These are phyloP conservation scores for Stenodera caucasica DNA, from an alignment of 2,888 invertebrate species.

Conservation along the genomic window DNA sequence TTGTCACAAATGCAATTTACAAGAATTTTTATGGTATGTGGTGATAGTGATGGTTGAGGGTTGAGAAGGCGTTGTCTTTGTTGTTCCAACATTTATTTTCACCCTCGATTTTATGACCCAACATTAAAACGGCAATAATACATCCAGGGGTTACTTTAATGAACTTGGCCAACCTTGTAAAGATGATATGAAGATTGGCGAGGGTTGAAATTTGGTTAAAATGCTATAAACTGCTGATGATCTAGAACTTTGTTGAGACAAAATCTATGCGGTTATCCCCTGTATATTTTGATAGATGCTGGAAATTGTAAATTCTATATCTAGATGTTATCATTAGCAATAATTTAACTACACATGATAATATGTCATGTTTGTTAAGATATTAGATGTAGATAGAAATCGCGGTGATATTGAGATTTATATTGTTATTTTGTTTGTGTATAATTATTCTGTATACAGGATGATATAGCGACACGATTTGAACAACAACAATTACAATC, in stretches of 20 bases:
- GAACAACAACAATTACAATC: constrained; percentile 1
- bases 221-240: not conserved
- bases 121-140: constrained; percentile 37
- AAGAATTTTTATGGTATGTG: constrained; percentile 32
- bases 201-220: not conserved
- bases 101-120: constrained; percentile 24
- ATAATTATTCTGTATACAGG: not conserved
- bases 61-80: not conserved
- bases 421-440: not conserved
- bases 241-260: constrained; percentile 29
- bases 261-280: no score
- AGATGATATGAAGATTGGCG: constrained; percentile 15
- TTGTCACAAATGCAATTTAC: constrained; percentile 39
- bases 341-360: not conserved
- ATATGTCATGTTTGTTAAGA: not conserved
- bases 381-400: not conserved
- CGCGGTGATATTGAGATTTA: not conserved
- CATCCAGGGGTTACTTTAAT: constrained; percentile 40
- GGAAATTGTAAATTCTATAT: constrained; percentile 20
- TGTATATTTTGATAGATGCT: constrained; percentile 27
- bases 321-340: not conserved
- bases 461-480: not conserved
- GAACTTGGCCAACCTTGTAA: constrained; percentile 35
- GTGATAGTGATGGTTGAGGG: constrained; percentile 22
- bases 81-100: constrained; percentile 19